Base-by-base conservation (phyloP, 2,888 invertebrate species). In the Epistrophella euchroma region DNA sequence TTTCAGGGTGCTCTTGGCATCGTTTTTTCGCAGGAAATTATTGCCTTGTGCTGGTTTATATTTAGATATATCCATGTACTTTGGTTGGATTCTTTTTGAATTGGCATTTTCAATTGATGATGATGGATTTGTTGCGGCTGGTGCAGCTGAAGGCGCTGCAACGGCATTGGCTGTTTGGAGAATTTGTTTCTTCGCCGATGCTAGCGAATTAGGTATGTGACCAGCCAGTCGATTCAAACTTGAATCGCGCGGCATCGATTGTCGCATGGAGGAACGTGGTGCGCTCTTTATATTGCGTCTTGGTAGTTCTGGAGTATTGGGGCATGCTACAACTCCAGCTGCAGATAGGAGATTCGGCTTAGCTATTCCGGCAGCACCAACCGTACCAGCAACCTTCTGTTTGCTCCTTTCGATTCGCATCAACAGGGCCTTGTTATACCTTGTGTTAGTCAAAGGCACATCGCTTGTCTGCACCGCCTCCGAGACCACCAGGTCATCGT, bases 371-470 rank as follows among this genome's bases (percentile, higher is more conserved):
- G 17, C 88, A 40, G 47, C 89, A 43, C 43, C 62, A n/a, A 92
- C 88, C 3, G 32, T 47, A 0, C 89, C 90, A 15, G 90, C 89
- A 1, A 91, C 92, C 55, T 91, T 91, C 81, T 92, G 92, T 58
- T 92, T 93, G 88, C 92, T 93, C 9, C 92, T 90, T 74, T 93
- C 93, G 72, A 93, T 92, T 56, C 96, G 93, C 93, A 96, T 93
- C 90, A 95, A 94, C 82, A 95, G 93, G n/a, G 96, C 96, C 88
- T 96, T 94, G 91, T 97, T 97, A 89, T 95, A 95, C 79, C 94
- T 94, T 90, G 95, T 94, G 88, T 93, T 94, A 52, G 93, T 93
- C 79, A 94, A 89, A 70, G 92, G 92, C 7, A 71, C 81, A 9
- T 87, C 81, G 5, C 15, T 56, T n/a, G 74, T 35, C 13, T 72